phyloP scores from a whole-genome alignment of 2,888 invertebrate species.

The Perithous albicinctus region DNA sequence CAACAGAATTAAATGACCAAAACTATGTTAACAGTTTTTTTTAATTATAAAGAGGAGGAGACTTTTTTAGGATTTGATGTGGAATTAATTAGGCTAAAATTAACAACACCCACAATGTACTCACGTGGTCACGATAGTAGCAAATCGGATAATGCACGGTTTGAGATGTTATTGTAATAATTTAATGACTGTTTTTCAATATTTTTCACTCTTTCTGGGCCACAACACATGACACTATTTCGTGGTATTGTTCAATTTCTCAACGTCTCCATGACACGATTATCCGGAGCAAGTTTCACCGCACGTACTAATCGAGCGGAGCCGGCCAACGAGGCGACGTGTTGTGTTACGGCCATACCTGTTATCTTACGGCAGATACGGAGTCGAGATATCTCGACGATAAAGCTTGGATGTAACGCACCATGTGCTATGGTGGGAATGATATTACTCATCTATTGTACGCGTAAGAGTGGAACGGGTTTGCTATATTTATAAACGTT shows the following conservation, averaged over 20 bases:
- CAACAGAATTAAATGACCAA: background rate
- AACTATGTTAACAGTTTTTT: background rate
- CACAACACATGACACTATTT: conserved; percentile 46
- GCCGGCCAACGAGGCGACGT: conserved; percentile 43
- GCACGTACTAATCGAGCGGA: conserved; percentile 55
- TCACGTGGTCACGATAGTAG: background rate
- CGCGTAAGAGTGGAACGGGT: conserved; percentile 4
- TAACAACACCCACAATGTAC: conserved; percentile 1
- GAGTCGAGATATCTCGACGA: conserved; percentile 64
- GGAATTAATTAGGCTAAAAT: background rate
- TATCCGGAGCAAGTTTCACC: conserved; percentile 56
- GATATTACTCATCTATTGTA: conserved; percentile 63
- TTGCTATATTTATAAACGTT: conserved; percentile 19
- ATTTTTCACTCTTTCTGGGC: conserved; percentile 3
- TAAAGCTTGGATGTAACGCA: conserved; percentile 54
- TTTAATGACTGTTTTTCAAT: conserved; percentile 1
- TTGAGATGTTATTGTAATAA: background rate
- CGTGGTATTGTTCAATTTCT: conserved; percentile 18
- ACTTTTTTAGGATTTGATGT: background rate
- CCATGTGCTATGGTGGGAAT: conserved; percentile 59
- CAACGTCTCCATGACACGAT: conserved; percentile 54
- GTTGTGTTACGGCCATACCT: conserved; percentile 51
- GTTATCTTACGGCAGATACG: conserved; percentile 67
- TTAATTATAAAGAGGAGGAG: background rate
- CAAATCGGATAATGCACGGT: background rate